phyloP scores from a whole-genome alignment of 2,888 invertebrate species.

The Brachypterus glaber region DNA sequence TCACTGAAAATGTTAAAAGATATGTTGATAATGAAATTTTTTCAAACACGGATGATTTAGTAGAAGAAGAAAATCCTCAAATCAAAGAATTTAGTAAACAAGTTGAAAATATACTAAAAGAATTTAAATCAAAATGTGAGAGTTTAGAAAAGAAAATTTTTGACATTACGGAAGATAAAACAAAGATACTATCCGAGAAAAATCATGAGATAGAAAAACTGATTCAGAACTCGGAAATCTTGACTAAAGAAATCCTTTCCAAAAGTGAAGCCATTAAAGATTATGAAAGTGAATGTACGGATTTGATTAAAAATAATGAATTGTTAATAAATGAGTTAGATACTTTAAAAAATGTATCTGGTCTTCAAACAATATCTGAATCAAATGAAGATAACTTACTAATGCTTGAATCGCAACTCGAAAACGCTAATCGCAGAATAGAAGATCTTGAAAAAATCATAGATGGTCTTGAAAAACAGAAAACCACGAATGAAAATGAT shows the following conservation, averaged over 20 bases:
- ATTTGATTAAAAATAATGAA: constrained; percentile 63
- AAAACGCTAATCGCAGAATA: constrained; percentile 38
- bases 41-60: constrained; percentile 17
- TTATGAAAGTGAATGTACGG: constrained; percentile 50
- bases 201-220: constrained; percentile 39
- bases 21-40: constrained; percentile 24
- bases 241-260: constrained; percentile 34
- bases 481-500: background rate
- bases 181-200: constrained; percentile 32
- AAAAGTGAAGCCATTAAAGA: constrained; percentile 40
- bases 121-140: constrained; percentile 52
- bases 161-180: constrained; percentile 46
- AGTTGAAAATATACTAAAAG: constrained; percentile 48
- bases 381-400: constrained; percentile 60
- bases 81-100: constrained; percentile 34
- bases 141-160: constrained; percentile 48
- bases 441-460: constrained; percentile 37
- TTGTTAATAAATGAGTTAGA: constrained; percentile 57
- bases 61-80: constrained; percentile 24
- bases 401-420: constrained; percentile 55
- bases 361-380: constrained; percentile 61
- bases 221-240: constrained; percentile 33
- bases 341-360: constrained; percentile 52
- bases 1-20: constrained; percentile 27
- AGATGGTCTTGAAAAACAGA: background rate